Evolutionary conservation across 2,797 vertebrate species (phyloP).

Genomic region (Streptopelia turtur): DNA sequence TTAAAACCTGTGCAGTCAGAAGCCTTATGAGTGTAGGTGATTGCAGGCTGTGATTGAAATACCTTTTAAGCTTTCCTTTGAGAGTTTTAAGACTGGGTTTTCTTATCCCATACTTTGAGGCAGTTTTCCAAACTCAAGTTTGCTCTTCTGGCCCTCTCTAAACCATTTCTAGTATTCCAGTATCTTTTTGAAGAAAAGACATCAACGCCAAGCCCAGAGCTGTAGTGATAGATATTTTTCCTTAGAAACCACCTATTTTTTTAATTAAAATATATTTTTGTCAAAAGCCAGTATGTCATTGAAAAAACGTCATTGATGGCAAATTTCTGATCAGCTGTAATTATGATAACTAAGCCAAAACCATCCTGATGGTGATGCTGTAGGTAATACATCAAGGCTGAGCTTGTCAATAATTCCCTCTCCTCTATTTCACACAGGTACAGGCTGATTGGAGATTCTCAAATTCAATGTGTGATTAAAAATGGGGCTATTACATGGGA

Average conservation of each 20-base stretch:
- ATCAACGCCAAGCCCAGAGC: neutral
- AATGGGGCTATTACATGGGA: neutral
- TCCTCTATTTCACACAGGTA: neutral
- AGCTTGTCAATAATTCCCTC: neutral
- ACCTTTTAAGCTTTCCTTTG: neutral
- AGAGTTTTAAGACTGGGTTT: neutral
- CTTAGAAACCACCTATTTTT: neutral
- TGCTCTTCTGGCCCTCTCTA: neutral
- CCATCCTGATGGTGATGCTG: neutral
- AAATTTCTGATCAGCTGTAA: neutral
- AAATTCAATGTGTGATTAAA: neutral
- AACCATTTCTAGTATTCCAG: neutral
- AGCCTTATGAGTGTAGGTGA: neutral
- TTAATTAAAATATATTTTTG: neutral
- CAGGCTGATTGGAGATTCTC: constrained; percentile 7
- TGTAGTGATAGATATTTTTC: neutral
- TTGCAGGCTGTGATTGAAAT: neutral
- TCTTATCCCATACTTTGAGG: neutral
- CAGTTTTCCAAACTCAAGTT: neutral
- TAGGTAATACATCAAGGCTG: neutral
- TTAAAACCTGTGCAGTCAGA: neutral
- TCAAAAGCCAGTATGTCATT: neutral
- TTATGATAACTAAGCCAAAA: neutral
- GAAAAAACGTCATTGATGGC: neutral
- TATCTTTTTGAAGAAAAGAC: neutral